These are phyloP conservation scores for Euclidia mi DNA, from an alignment of 2,888 invertebrate genomes.

Conservation along the genomic window DNA sequence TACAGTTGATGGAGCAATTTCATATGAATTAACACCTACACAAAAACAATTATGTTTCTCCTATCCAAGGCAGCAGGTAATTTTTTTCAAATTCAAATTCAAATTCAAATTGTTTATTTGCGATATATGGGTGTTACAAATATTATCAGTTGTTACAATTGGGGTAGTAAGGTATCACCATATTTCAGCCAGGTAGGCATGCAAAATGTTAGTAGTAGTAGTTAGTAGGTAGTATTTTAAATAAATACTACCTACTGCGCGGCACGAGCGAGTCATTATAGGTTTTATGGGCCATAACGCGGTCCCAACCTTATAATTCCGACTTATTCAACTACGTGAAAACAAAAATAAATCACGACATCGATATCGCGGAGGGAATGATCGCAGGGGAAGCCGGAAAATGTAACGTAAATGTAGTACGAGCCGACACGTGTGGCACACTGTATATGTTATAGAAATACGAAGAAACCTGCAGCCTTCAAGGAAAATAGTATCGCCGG, in stretches of 20 bases:
- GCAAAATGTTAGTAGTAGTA: too few species aligned
- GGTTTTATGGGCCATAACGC: conserved; percentile 75
- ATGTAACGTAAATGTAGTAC: conserved; percentile 42
- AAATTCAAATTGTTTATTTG: too few species aligned
- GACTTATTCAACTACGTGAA: conserved; percentile 71
- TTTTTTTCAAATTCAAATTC: too few species aligned
- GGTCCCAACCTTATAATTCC: conserved; percentile 75
- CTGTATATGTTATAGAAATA: conserved; percentile 15
- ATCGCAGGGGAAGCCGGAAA: conserved; percentile 45
- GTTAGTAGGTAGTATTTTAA: too few species aligned
- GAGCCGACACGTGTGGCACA: conserved; percentile 30
- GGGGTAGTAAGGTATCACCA: too few species aligned
- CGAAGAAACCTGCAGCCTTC: conserved; percentile 23
- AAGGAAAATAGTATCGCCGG: neutral
- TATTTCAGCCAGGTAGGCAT: too few species aligned
- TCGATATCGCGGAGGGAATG: conserved; percentile 61
- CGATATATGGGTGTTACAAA: too few species aligned
- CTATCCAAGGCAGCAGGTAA: conserved; percentile 45
- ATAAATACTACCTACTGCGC: conserved; percentile 60
- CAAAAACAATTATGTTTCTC: conserved; percentile 45
- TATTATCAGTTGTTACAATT: too few species aligned
- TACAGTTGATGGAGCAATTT: conserved; percentile 29
- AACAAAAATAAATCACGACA: conserved; percentile 75
- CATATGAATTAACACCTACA: conserved; percentile 28
- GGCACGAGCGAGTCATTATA: conserved; percentile 66